phyloP scores from a whole-genome alignment of 2,113 vertebrate species.

The Podiceps cristatus region DNA sequence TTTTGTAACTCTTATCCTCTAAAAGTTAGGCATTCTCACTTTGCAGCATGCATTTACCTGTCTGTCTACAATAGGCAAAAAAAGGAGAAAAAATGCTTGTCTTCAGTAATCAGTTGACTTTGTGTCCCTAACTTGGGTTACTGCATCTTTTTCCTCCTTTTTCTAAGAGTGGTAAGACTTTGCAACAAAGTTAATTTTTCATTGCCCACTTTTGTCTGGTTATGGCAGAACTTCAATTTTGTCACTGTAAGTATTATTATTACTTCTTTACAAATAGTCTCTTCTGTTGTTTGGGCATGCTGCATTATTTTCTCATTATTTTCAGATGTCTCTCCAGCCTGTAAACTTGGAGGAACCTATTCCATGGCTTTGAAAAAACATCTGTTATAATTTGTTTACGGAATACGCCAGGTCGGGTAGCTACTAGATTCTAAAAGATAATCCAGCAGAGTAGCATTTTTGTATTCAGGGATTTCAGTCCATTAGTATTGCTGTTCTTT shows the following conservation, averaged over 20 bases:
- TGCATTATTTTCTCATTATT: background rate
- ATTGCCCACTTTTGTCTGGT: background rate
- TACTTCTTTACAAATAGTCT: background rate
- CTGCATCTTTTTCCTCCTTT: background rate
- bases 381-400: background rate
- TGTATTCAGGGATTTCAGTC: background rate
- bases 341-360: background rate
- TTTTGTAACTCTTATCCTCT: background rate
- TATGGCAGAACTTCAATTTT: background rate
- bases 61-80: background rate
- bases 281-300: background rate
- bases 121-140: background rate
- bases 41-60: background rate
- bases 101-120: background rate
- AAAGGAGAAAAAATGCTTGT: rapidly evolving
- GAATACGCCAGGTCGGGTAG: background rate
- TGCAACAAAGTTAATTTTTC: background rate
- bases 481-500: background rate
- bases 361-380: background rate
- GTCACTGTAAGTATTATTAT: background rate
- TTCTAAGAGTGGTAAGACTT: background rate
- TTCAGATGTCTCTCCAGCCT: background rate
- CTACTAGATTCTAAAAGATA: background rate
- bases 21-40: background rate
- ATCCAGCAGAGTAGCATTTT: background rate